Evolutionary conservation across 2,797 vertebrate genomes (phyloP), one percentile per base, ranked within the genome.

Genomic region (Dallia pectoralis): DNA sequence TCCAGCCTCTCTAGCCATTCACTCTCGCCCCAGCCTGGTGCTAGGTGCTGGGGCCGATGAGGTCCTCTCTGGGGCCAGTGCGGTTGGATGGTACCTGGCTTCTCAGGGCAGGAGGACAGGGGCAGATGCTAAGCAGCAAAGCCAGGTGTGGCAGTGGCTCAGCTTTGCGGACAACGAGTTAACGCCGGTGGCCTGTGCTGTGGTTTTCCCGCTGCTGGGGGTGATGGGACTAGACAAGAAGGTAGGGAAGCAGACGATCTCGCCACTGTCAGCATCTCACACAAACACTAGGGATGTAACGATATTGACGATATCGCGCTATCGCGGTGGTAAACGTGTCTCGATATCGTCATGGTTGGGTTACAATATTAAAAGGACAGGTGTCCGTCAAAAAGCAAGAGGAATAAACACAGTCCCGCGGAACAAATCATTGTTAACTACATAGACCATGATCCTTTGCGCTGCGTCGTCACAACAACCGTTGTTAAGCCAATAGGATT

Each of bases 61-160:
- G 0, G 83, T 89, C 2, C 79, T 94, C 73, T 85, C 78, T 0
- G 93, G 94, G 29, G 77, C 91, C 8, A 81, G 70, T 11, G 92
- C 93, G 0, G 93, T 95, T 44, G 80, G 93, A 27, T 94, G 92
- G 91, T 94, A 93, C 85, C 74, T 95, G 81, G 88, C 90, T 4
- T 84, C 49, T 27, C 86, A 85, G 67, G 91, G 83, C 4, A 84
- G 88, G 65, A 90, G 73, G 27, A 85, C 83, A 0, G 93, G 93
- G 8, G 53, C 49, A 0, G 84, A 88, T 30, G 9, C 69, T 3
- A 89, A 91, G 76, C 89, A 93, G 49, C 86, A 91, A 78, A 93
- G 94, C 56, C 91, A 94, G 15, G 92, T 96, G 73, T 94, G 94
- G 86, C 95, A 96, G 89, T 97, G 96, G 96, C 90, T 96, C 71